Evolutionary conservation across 2,113 vertebrate species (phyloP).

Genomic region (Xenotilapia leptura): DNA sequence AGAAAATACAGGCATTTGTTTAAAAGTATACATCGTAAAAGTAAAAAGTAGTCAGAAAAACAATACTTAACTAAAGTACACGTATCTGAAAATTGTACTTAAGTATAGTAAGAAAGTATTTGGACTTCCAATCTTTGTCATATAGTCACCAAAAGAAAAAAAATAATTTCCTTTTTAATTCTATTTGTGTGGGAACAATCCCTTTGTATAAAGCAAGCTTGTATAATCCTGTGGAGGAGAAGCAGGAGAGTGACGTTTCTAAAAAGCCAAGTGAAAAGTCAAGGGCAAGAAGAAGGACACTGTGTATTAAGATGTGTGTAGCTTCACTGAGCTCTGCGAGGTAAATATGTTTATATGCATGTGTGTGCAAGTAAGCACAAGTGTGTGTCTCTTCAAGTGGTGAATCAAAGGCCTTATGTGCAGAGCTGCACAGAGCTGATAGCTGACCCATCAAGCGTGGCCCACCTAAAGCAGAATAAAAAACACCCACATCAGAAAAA

Average conservation of each 20-base stretch:
- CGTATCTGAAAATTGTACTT: not conserved
- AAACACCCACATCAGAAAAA: constrained; percentile 39
- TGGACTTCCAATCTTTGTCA: not conserved
- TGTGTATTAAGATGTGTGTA: not conserved
- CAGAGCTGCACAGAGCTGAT: constrained; percentile 64
- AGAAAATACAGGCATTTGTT: not conserved
- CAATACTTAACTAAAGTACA: not conserved
- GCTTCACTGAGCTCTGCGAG: not conserved
- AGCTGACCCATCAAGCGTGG: constrained; percentile 57
- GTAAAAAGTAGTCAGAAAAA: not conserved
- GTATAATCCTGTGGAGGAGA: not conserved
- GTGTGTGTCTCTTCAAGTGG: not conserved
- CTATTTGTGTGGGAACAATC: not conserved
- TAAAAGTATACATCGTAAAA: not conserved
- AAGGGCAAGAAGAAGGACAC: not conserved
- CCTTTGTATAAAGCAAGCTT: not conserved
- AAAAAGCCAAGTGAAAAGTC: not conserved
- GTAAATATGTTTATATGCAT: constrained; percentile 2
- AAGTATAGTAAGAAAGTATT: not conserved
- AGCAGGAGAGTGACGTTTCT: not conserved
- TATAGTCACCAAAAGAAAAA: not conserved
- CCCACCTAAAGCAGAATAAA: constrained; percentile 43
- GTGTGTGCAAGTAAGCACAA: not conserved
- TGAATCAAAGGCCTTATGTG: constrained; percentile 60
- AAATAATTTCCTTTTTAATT: not conserved